A percentile compares a stretch with the other conserved stretches of the same genome.
Evolutionary conservation across 2,888 invertebrate species (phyloP).

Genomic region (Eristalis intricaria): DNA sequence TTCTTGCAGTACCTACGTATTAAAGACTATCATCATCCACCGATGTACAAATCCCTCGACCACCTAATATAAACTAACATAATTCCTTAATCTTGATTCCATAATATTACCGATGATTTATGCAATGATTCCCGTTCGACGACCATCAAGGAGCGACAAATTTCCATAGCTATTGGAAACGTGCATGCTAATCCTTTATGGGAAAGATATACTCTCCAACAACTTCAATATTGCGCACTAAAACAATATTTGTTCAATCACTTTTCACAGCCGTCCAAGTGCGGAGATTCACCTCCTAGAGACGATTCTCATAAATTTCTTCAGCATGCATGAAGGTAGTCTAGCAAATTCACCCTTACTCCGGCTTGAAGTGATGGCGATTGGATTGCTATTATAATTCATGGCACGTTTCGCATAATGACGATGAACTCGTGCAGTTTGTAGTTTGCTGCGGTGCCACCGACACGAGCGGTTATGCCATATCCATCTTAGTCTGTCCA

Average conservation of each 20-base stretch:
- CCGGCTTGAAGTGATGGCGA: slow-evolving; percentile 35
- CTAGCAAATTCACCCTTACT: slow-evolving; percentile 19
- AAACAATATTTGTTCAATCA: slow-evolving; percentile 72
- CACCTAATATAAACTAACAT: slow-evolving; percentile 45
- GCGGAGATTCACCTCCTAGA: slow-evolving; percentile 57
- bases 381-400: slow-evolving; percentile 67
- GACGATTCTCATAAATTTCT: slow-evolving; percentile 64
- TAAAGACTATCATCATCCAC: background rate
- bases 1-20: background rate
- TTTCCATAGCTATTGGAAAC: slow-evolving; percentile 46
- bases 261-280: slow-evolving; percentile 45
- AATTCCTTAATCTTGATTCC: slow-evolving; percentile 52
- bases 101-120: slow-evolving; percentile 47
- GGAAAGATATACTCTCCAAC: slow-evolving; percentile 62
- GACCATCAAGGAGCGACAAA: background rate
- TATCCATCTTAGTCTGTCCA: slow-evolving; percentile 56
- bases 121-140: slow-evolving; percentile 29
- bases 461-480: slow-evolving; percentile 43
- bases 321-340: slow-evolving; percentile 61
- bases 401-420: slow-evolving; percentile 71
- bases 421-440: slow-evolving; percentile 71
- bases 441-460: slow-evolving; percentile 40
- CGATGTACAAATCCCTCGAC: slow-evolving; percentile 33
- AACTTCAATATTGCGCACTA: slow-evolving; percentile 64
- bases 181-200: slow-evolving; percentile 48